Conservation (phyloP, 2,888 invertebrate species). For the Maniola hyperantus region DNA sequence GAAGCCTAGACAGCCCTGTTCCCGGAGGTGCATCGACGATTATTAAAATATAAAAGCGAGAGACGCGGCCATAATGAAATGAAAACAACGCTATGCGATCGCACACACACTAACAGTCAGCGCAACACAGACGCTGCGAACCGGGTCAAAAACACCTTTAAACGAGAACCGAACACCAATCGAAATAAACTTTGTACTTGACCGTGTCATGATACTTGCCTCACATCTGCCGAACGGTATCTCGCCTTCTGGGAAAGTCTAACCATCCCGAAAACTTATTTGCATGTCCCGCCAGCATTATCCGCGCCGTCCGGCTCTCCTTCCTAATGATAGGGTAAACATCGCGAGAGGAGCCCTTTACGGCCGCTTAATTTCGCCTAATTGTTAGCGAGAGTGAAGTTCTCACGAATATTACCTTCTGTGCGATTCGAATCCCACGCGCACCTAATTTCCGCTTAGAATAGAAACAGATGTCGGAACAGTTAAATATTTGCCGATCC, state of each 20-base stretch:
- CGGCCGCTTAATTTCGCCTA: slow-evolving; percentile 74
- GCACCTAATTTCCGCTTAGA: slow-evolving; percentile 62
- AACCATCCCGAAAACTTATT: slow-evolving; percentile 75
- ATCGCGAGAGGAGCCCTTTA: slow-evolving; percentile 67
- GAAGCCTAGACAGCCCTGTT: slow-evolving; percentile 61
- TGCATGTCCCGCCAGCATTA: slow-evolving; percentile 78
- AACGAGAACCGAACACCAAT: slow-evolving; percentile 73
- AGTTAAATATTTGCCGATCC: slow-evolving; percentile 61
- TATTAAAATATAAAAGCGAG: slow-evolving; percentile 79
- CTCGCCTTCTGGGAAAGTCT: slow-evolving; percentile 79
- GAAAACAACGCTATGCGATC: slow-evolving; percentile 71
- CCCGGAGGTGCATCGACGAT: slow-evolving; percentile 69
- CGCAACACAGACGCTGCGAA: slow-evolving; percentile 56
- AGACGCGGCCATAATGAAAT: slow-evolving; percentile 77
- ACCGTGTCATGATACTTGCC: slow-evolving; percentile 75
- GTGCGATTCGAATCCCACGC: slow-evolving; percentile 75
- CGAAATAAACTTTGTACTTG: slow-evolving; percentile 76
- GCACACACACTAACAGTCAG: slow-evolving; percentile 58
- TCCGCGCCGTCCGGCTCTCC: slow-evolving; percentile 59
- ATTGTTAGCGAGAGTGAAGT: slow-evolving; percentile 70
- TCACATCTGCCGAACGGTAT: slow-evolving; percentile 79
- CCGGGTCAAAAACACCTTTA: slow-evolving; percentile 81
- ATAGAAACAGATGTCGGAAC: slow-evolving; percentile 64
- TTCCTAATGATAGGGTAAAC: slow-evolving; percentile 76
- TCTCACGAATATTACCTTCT: slow-evolving; percentile 79